Evolutionary conservation across 2,888 invertebrate genomes (phyloP).

Genomic region (Agonopterix alstromeriana): DNA sequence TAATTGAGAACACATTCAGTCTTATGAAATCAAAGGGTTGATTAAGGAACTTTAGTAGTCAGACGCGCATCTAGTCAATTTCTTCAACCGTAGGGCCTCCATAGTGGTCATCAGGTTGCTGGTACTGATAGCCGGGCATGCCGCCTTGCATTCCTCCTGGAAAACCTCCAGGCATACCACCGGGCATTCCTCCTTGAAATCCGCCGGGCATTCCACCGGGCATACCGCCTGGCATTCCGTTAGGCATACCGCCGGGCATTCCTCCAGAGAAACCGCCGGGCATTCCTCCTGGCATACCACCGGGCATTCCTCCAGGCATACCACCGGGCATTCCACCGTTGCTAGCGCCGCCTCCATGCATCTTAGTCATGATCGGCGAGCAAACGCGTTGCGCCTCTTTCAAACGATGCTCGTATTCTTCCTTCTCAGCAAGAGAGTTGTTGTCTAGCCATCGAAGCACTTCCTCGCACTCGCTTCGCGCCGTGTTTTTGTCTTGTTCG

Average conservation of each 20-base stretch:
- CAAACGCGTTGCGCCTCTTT: slow-evolving; percentile 72
- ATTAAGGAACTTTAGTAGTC: too few species aligned
- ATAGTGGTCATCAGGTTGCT: neutral
- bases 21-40: too few species aligned
- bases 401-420: slow-evolving; percentile 72
- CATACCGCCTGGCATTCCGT: neutral
- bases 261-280: neutral
- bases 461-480: slow-evolving; percentile 64
- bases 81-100: neutral
- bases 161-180: too few species aligned
- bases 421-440: slow-evolving; percentile 76
- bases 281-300: neutral
- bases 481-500: slow-evolving; percentile 72
- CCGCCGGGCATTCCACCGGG: too few species aligned
- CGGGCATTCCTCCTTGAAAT: too few species aligned
- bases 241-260: slow-evolving; percentile 6
- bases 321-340: slow-evolving; percentile 15
- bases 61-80: neutral
- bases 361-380: slow-evolving; percentile 63
- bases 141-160: neutral
- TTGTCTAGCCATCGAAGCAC: slow-evolving; percentile 80
- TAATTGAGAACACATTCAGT: too few species aligned
- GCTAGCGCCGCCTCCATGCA: slow-evolving; percentile 67
- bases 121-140: neutral
- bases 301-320: neutral